Percentiles rank a stretch among this genome's conserved stretches.
Conservation (phyloP, 2,888 invertebrate species). For the Nephrotoma guestfalica region DNA sequence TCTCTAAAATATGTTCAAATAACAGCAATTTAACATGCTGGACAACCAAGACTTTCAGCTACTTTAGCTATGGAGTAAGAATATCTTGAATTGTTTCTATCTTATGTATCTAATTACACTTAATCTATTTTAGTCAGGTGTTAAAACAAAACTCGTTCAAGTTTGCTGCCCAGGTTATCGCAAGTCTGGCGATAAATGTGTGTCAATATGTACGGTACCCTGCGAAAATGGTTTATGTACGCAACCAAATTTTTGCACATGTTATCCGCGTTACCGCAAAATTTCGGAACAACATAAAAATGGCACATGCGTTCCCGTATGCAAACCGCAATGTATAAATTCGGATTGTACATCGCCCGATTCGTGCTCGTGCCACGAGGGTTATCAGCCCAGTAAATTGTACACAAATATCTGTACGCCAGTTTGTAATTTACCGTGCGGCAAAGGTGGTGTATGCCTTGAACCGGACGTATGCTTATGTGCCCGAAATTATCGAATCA, state of each 20-base stretch:
- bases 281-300: not conserved
- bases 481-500: not conserved
- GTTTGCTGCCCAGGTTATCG: not conserved
- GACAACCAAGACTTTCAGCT: not conserved
- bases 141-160: not conserved
- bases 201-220: not conserved
- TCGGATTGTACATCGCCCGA: not conserved
- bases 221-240: not conserved
- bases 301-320: not conserved
- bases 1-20: not conserved
- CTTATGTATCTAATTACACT: not conserved
- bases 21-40: not conserved
- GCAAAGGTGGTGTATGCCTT: constrained; percentile 1
- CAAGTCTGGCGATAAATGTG: not conserved
- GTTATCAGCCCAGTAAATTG: not conserved
- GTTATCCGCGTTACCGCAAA: not conserved
- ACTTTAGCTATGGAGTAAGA: not conserved
- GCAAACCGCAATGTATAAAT: not conserved
- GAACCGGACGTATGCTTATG: constrained; percentile 3
- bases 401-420: constrained; percentile 3
- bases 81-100: not conserved
- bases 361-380: not conserved
- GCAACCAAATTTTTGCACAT: not conserved
- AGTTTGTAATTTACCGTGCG: constrained; percentile 14
- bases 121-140: not conserved